Evolutionary conservation across 1,140 invertebrate species (phyloP).

Genomic region (Grapholita molesta): DNA sequence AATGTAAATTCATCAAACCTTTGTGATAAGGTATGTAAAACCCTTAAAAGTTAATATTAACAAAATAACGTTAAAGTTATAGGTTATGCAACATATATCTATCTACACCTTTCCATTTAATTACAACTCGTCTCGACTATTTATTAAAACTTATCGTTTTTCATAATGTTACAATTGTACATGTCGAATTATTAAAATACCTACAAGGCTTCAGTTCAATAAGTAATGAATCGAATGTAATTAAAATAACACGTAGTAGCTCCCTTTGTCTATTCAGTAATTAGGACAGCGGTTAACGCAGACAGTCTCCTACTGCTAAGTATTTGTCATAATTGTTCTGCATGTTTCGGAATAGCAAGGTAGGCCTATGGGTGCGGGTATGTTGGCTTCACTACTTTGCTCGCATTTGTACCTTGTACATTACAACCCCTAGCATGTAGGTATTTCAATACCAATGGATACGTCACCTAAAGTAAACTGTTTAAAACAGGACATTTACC

Average conservation of each 20-base stretch:
- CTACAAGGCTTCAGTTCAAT: not conserved
- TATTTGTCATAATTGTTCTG: conserved; percentile 5
- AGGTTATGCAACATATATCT: not conserved
- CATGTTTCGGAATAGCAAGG: not conserved
- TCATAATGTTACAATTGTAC: not conserved
- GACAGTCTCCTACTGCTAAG: not conserved
- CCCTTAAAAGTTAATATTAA: too few species aligned
- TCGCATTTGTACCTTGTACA: not conserved
- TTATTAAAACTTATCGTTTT: not conserved
- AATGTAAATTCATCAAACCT: too few species aligned
- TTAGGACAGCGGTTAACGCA: not conserved
- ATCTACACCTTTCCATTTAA: not conserved
- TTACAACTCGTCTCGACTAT: not conserved
- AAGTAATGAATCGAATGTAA: not conserved
- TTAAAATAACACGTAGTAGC: not conserved
- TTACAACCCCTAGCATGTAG: not conserved
- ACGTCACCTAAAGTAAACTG: not conserved
- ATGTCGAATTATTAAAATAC: not conserved
- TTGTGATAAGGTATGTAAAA: too few species aligned
- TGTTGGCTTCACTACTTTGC: not conserved
- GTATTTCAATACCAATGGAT: not conserved
- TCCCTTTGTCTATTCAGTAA: not conserved
- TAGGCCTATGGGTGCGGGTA: not conserved
- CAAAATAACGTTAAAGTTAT: too few species aligned
- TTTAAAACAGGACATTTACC: conserved; percentile 49